phyloP scores from a whole-genome alignment of 1,140 invertebrate species.

The Pissodes strobi region DNA sequence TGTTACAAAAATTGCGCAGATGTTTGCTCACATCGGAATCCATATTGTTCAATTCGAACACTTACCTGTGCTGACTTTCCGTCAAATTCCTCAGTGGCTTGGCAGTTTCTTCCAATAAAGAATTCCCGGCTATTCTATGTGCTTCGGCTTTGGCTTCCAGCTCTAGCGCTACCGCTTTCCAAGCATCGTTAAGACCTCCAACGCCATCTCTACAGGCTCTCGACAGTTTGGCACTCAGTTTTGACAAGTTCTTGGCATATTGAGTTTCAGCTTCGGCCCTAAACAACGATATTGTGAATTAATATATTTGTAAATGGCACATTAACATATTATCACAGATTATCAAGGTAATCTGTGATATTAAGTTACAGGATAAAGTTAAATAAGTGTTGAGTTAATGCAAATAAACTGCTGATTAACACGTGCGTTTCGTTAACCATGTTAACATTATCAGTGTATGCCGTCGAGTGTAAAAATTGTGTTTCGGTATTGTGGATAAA shows the following conservation, averaged over 20 bases:
- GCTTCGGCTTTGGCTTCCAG: slow-evolving; percentile 89
- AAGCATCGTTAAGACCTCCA: slow-evolving; percentile 84
- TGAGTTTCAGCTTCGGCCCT: slow-evolving; percentile 87
- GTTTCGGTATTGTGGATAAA: too few relatives aligned
- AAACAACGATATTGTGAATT: slow-evolving; percentile 44
- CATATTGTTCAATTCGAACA: too few relatives aligned
- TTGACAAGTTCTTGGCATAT: slow-evolving; percentile 88
- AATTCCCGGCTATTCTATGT: slow-evolving; percentile 71
- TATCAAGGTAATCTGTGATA: too few relatives aligned
- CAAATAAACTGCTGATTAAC: too few relatives aligned
- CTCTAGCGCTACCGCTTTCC: slow-evolving; percentile 86
- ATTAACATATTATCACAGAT: background rate
- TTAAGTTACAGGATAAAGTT: too few relatives aligned
- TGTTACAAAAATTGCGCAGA: too few relatives aligned
- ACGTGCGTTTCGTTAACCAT: too few relatives aligned
- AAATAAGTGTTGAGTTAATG: too few relatives aligned
- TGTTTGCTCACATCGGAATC: too few relatives aligned
- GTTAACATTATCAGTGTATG: too few relatives aligned
- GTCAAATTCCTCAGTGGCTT: slow-evolving; percentile 80
- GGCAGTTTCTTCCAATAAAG: slow-evolving; percentile 84
- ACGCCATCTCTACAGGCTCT: slow-evolving; percentile 79
- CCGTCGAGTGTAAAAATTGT: too few relatives aligned
- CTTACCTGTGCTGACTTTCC: slow-evolving; percentile 72
- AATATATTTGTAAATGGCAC: background rate
- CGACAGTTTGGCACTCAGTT: slow-evolving; percentile 81